Base-by-base conservation (phyloP, 2,888 invertebrate genomes). In the Sesia bembeciformis region DNA sequence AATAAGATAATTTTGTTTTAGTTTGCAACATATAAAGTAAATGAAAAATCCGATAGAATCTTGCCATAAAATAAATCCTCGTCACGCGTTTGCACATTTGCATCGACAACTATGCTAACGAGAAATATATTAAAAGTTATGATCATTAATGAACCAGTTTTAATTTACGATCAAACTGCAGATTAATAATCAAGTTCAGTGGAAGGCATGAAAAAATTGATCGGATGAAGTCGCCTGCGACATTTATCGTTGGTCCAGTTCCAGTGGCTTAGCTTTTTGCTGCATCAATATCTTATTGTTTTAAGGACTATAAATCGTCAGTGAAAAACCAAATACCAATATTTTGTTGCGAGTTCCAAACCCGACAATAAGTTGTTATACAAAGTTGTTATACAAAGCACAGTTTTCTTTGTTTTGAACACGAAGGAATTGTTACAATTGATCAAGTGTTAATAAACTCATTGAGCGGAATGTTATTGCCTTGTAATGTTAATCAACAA, bases 71-170 rank as follows among this genome's bases (percentile, higher is more conserved):
- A 71, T 68, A 74, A 70, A 70, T 70, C 64, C 62, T 64, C 67
- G 74, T 77, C 72, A 68, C 74, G 70, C 72, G 65, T 40, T n/a
- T n/a, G 38, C 7, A 73, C 72, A 74, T 76, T 74, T 74, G 72
- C 76, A 76, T 74, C 66, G 68, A 74, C 73, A 71, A 67, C 70
- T 73, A 65, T 66, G 62, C 67, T 62, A 72, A 75, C 71, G 63
- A 69, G 72, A 68, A 65, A 81, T 81, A 79, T 78, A 81, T 81
- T 81, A 72, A 76, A 78, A 82, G 76, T 82, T 82, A 80, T 83
- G 79, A 77, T 76, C 81, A 79, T 81, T 83, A 83, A 81, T 80
- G 81, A 79, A 82, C 82, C 73, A 73, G 83, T 78, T 80, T 78
- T 76, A 78, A 81, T 81, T 81, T 84, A 83, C 74, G 78, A 79